These are phyloP conservation scores for Dolichotis patagonum DNA, from an alignment of 2,113 vertebrate genomes.

Conservation along the genomic window DNA sequence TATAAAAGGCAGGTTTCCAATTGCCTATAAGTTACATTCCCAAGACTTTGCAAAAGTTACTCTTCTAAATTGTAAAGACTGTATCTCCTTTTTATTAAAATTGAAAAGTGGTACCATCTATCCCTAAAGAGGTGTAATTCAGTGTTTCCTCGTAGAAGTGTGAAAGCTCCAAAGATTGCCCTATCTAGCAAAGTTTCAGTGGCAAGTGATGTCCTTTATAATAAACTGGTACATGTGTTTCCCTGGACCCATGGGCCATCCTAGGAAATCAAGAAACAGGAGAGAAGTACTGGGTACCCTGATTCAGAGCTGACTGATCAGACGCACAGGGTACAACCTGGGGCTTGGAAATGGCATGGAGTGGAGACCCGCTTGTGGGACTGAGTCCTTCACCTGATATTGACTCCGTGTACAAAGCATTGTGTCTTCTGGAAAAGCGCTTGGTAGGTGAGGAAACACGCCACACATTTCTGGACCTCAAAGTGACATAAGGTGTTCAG, in stretches of 20 bases:
- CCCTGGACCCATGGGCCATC: neutral
- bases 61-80: no score
- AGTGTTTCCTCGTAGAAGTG: no score
- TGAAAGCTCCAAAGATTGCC: no score
- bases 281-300: neutral
- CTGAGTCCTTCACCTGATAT: neutral
- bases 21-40: no score
- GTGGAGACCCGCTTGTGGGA: neutral
- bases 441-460: neutral
- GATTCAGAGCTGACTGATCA: neutral
- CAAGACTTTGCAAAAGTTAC: no score
- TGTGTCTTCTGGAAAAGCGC: neutral
- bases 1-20: no score
- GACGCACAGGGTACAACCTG: neutral
- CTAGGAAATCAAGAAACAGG: neutral
- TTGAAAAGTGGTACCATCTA: no score
- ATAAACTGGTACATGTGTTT: neutral
- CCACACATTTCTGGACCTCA: neutral
- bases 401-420: no score
- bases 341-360: neutral
- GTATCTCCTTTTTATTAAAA: no score
- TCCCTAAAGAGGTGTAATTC: no score
- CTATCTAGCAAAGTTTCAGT: no score
- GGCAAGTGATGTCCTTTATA: no score
- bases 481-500: neutral